Evolutionary conservation across 2,888 invertebrate species (phyloP).

Genomic region (Hemaris fuciformis): DNA sequence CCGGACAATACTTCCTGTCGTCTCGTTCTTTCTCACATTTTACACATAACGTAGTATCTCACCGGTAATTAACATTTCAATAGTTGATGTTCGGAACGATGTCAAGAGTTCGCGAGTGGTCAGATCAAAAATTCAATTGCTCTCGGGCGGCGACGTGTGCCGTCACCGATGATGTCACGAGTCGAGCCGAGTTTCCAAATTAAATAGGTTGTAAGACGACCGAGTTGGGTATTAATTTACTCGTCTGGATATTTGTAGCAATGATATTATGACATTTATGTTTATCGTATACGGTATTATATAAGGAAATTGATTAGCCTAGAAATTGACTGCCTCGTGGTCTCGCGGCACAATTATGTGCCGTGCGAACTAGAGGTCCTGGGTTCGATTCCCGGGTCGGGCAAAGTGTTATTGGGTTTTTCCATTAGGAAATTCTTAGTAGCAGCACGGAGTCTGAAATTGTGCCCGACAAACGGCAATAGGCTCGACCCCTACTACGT

Average conservation of each 20-base stretch:
- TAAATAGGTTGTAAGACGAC: background rate
- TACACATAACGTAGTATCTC: background rate
- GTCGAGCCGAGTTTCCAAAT: background rate
- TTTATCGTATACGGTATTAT: background rate
- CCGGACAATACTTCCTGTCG: background rate
- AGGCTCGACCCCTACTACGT: too few relatives aligned
- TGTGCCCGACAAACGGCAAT: too few relatives aligned
- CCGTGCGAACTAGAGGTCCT: too few relatives aligned
- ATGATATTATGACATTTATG: background rate
- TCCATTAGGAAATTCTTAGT: too few relatives aligned
- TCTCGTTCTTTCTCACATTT: background rate
- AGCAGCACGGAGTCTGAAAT: too few relatives aligned
- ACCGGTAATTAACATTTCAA: conserved; percentile 2
- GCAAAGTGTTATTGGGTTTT: too few relatives aligned
- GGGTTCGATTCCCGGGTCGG: too few relatives aligned
- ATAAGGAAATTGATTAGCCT: too few relatives aligned
- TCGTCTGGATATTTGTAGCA: background rate
- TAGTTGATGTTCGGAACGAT: background rate
- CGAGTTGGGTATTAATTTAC: background rate
- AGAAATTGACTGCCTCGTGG: too few relatives aligned
- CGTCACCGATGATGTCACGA: background rate
- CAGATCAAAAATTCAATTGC: conserved; percentile 6
- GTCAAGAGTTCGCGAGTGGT: conserved; percentile 2
- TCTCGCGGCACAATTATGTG: too few relatives aligned
- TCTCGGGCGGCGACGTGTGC: background rate